phyloP scores from a whole-genome alignment of 2,113 vertebrate species.

The Cinclus mexicanus region DNA sequence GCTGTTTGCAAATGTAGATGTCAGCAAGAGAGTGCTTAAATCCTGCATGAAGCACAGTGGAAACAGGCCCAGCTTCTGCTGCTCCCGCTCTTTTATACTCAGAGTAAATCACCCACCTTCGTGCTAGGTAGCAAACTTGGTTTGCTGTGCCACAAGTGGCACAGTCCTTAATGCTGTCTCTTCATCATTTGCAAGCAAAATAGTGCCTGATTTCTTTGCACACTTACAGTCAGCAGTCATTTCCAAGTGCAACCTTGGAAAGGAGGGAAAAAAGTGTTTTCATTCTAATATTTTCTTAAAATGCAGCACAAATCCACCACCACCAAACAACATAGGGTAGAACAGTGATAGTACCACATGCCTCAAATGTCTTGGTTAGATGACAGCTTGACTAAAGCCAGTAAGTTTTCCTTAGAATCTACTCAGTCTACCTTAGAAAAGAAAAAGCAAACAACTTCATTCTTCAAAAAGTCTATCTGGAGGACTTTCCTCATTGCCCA shows the following conservation, averaged over 20 bases:
- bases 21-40: neutral
- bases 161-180: neutral
- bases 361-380: neutral
- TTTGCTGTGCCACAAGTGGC: rapidly evolving
- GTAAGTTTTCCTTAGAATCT: neutral
- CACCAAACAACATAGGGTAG: neutral
- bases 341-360: neutral
- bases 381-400: neutral
- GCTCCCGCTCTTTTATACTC: neutral
- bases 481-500: neutral
- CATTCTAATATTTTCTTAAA: neutral
- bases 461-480: neutral
- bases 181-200: neutral
- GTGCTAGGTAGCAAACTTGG: rapidly evolving
- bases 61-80: neutral
- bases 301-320: neutral
- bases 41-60: neutral
- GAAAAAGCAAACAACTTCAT: neutral
- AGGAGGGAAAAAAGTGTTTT: neutral
- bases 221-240: neutral
- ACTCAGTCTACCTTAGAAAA: neutral
- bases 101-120: neutral
- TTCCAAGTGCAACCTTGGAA: neutral
- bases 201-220: neutral
- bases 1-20: neutral